These are phyloP conservation scores for Amphibalanus amphitrite DNA, from an alignment of 1,140 invertebrate genomes.

Conservation along the genomic window DNA sequence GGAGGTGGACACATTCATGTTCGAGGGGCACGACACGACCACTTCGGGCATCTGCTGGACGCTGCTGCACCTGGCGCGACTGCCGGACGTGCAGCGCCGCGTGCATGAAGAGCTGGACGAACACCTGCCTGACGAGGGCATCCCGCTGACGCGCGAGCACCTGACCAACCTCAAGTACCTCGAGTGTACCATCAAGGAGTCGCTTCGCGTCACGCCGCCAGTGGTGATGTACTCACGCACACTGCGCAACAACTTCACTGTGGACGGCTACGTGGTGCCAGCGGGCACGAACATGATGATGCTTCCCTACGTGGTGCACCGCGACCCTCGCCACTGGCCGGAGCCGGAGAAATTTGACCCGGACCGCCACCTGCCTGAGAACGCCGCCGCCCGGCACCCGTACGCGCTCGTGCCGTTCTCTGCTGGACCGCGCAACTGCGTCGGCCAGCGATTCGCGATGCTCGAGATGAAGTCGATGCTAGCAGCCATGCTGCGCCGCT, in stretches of 20 bases:
- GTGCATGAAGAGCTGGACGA: conserved; percentile 57
- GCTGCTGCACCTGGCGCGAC: conserved; percentile 56
- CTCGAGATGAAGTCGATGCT: conserved; percentile 39
- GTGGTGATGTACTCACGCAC: conserved; percentile 56
- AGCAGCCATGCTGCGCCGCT: conserved; percentile 26
- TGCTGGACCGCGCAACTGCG: conserved; percentile 38
- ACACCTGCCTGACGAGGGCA: conserved; percentile 49
- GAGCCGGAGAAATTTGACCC: conserved; percentile 65
- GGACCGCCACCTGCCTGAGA: conserved; percentile 65
- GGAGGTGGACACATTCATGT: conserved; percentile 89
- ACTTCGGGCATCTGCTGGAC: conserved; percentile 69
- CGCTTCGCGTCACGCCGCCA: conserved; percentile 54
- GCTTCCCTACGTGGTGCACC: conserved; percentile 33
- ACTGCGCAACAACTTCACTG: conserved; percentile 46
- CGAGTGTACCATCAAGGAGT: conserved; percentile 58
- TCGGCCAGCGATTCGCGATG: conserved; percentile 45
- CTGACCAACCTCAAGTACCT: conserved; percentile 65
- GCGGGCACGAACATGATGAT: conserved; percentile 42
- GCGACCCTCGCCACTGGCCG: conserved; percentile 46
- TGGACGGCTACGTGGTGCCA: conserved; percentile 41
- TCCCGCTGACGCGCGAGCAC: conserved; percentile 56
- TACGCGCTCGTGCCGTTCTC: conserved; percentile 69
- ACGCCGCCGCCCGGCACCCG: conserved; percentile 50
- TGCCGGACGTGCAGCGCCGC: conserved; percentile 57
- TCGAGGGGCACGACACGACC: conserved; percentile 88